Percentiles rank a stretch among this genome's conserved stretches.
phyloP scores from a whole-genome alignment of 1,140 invertebrate genomes.

The Macrobrachium rosenbergii region DNA sequence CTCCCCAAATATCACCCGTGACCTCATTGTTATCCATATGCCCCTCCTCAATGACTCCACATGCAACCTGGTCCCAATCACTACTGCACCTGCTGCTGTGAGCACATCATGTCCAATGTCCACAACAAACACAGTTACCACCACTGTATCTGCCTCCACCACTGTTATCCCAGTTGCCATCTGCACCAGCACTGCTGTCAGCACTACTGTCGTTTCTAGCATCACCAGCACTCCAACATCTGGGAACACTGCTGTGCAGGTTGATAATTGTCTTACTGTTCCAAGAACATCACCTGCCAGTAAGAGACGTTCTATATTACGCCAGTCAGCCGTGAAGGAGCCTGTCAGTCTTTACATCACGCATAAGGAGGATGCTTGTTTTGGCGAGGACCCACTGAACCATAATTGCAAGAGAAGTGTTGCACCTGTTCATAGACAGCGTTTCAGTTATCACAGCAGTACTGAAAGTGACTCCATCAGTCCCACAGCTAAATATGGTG shows the following conservation, averaged over 20 bases:
- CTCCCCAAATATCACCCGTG: slow-evolving; percentile 34
- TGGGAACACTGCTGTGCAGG: not conserved
- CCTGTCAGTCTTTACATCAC: slow-evolving; percentile 1
- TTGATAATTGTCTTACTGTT: not conserved
- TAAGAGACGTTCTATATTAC: not conserved
- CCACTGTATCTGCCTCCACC: slow-evolving; percentile 16
- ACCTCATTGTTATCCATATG: slow-evolving; percentile 50
- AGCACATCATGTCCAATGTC: slow-evolving; percentile 29
- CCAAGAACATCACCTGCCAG: slow-evolving; percentile 2
- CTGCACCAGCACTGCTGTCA: slow-evolving; percentile 31
- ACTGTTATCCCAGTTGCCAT: slow-evolving; percentile 21
- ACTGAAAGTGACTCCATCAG: slow-evolving; percentile 37
- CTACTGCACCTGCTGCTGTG: slow-evolving; percentile 28
- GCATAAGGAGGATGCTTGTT: slow-evolving; percentile 5
- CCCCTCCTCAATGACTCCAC: slow-evolving; percentile 34
- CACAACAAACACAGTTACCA: not conserved
- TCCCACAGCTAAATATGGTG: slow-evolving; percentile 29
- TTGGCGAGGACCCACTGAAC: slow-evolving; percentile 2
- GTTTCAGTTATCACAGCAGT: slow-evolving; percentile 7
- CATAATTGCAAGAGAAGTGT: slow-evolving; percentile 24
- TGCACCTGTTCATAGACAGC: slow-evolving; percentile 19
- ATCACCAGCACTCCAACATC: slow-evolving; percentile 11
- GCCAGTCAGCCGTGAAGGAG: slow-evolving; percentile 9
- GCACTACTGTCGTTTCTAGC: slow-evolving; percentile 1
- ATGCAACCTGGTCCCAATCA: slow-evolving; percentile 4